Base-by-base conservation (phyloP, 2,888 invertebrate genomes). In the Agonopterix subpropinquella region DNA sequence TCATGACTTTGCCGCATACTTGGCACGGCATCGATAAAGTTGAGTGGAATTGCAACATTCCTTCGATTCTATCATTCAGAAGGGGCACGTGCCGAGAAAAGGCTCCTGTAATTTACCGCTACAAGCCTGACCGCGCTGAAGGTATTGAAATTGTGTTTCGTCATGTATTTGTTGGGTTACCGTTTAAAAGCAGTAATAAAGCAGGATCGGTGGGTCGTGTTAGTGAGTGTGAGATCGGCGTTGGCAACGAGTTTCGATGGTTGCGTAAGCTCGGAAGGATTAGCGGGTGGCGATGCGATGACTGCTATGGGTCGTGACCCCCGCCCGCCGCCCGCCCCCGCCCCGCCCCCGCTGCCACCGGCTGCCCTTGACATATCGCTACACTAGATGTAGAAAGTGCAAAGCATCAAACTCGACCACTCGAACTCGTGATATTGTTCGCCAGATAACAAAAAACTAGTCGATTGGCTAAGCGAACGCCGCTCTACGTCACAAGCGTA, bases 311-410 rank as follows among this genome's bases (percentile, higher is more conserved):
- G 63, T 69, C 78, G 73, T 75, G 80, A 28, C 28, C 28, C 28
- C 28, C 28, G 28, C 28, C 73, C 13, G 7, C 11, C 5, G 11
- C 13, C 13, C 10, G 39, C 10, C 2, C 73, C 67, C 60, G 67
- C 58, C 49, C 53, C 54, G 57, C 55, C 54, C 58, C 58, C 36
- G 43, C 35, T 41, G 61, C 60, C 61, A 67, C 73, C 57, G 52
- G 77, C 58, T 70, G 80, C 70, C 87, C 86, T 87, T 87, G 87
- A 85, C 85, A 85, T 80, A 82, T 42, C 11, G 13, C 64, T 62
- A 64, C 59, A 62, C 56, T 53, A 65, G 54, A 59, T 62, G 67
- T 82, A 81, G 85, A 85, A 83, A 85, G 85, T 80, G n/a, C 67
- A 67, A 70, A 70, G 50, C 67, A 68, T 70, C 71, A 61, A 67